Base-by-base conservation (phyloP, 2,888 invertebrate species). In the Dasypogon diadema region DNA sequence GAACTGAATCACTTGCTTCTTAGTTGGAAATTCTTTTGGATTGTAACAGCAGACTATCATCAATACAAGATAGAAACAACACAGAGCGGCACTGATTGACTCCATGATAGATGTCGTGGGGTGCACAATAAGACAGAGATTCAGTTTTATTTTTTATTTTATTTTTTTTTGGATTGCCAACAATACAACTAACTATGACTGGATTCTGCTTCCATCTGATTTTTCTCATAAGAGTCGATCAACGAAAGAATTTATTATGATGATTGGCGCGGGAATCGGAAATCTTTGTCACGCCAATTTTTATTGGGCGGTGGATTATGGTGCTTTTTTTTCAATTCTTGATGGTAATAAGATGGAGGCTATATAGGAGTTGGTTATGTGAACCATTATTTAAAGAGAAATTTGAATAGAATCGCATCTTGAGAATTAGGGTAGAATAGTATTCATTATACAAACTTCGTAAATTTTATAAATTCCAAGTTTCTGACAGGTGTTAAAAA, bases 221-320 rank as follows among this genome's bases (percentile, higher is more conserved):
- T n/a, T 34, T 30, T 70, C 51, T 70, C 54, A 42, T 30, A 21
- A 30, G 54, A 70, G 54, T 30, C 6, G 54, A 70, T 70, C 51
- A 30, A 70, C 18, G 22, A 70, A 34, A 16, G 54, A 16, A 54
- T 70, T 70, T 30, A 24, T 8, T n/a, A 24, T 12, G 26, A 18
- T 56, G 56, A 73, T 73, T 73, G 56, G 42, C 73, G 73, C 73
- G 56, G 56, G 73, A 56, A 73, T 73, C 72, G 55, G 72, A 73
- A 73, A 70, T 70, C 70, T 54, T 70, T 70, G 70, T 54, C n/a
- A n/a, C n/a, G n/a, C n/a, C n/a, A n/a, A n/a, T n/a, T n/a, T n/a
- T n/a, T n/a, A n/a, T n/a, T n/a, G n/a, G n/a, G n/a, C n/a, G n/a
- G n/a, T n/a, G n/a, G n/a, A n/a, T n/a, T n/a, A n/a, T n/a, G n/a